Conservation (phyloP, 2,888 invertebrate species). For the Drosophila algonquin region DNA sequence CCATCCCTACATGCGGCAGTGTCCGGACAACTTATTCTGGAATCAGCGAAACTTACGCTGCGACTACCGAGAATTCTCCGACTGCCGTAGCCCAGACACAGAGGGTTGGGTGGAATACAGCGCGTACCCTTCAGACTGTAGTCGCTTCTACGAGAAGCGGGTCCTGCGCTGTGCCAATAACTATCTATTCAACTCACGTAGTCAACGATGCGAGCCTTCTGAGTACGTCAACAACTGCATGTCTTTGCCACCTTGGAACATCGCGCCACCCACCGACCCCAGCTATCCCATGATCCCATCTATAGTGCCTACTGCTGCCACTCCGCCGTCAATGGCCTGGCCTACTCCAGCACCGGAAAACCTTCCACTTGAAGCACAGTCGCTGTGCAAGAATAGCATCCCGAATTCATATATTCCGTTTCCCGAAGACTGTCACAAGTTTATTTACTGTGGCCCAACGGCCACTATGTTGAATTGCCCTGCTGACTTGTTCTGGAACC, state of each 20-base stretch:
- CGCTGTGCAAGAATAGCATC: constrained; percentile 28
- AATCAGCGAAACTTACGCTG: constrained; percentile 71
- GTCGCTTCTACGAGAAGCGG: constrained; percentile 70
- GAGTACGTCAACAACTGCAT: constrained; percentile 56
- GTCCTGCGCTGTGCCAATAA: constrained; percentile 56
- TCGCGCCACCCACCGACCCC: not conserved
- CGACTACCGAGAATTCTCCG: constrained; percentile 66
- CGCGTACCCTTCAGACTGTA: constrained; percentile 67
- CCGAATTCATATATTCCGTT: constrained; percentile 56
- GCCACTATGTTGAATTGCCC: constrained; percentile 64
- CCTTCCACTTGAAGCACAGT: constrained; percentile 17
- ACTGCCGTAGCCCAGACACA: constrained; percentile 40
- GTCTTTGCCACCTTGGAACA: not conserved
- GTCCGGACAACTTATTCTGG: constrained; percentile 75
- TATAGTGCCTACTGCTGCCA: constrained; percentile 32
- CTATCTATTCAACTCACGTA: constrained; percentile 65
- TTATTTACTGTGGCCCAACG: constrained; percentile 73
- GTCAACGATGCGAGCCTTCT: constrained; percentile 70
- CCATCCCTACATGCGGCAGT: constrained; percentile 54
- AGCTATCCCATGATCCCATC: not conserved
- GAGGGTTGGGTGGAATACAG: constrained; percentile 48
- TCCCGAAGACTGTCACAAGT: constrained; percentile 78
- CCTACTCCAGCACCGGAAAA: not conserved
- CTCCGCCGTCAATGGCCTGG: constrained; percentile 38
- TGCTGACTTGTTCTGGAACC: constrained; percentile 66